Base-by-base conservation (phyloP, 2,113 vertebrate genomes). In the Heliornis fulica region DNA sequence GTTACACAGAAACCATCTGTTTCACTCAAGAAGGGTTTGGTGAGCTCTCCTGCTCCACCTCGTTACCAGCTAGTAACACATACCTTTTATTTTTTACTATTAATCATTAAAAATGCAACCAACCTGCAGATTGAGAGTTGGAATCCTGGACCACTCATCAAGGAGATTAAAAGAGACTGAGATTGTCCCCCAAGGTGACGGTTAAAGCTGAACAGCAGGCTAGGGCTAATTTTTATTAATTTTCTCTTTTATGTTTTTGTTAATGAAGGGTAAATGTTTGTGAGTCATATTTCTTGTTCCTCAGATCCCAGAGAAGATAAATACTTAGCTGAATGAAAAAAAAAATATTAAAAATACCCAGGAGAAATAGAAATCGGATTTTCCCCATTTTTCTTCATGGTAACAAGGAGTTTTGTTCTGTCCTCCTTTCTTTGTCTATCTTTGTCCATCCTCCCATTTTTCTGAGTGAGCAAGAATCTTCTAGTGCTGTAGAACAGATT, bases 221-320 rank as follows among this genome's bases (percentile, higher is more conserved):
- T 89, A 87, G 68, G 79, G 60, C 61, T 96, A 81, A 93, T 94
- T 96, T 94, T 92, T 84, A 74, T 76, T 88, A 82, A 91, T 92
- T 87, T 91, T 96, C 50, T 74, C 46, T 93, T 95, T 97, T 69
- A 63, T 90, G 54, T 77, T 96, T 96, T 95, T 92, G 60, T 96
- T 97, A 96, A 94, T 88, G 51, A 95, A 89, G 15, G 48, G 79
- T 89, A 94, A 95, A 89, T 92, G 26, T 80, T 94, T 95, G 72
- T 80, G 45, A 95, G 66, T 80, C 36, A 8, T 84, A 90, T 95
- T 89, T 96, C 82, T 57, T 92, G 51, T 89, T 96, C 31, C 87
- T 95, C 51, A 89, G 64, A 95, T 69, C 80, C 74, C 61, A 69
- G 69, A 36, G 74, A 87, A 97, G 70, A 91, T 92, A 90, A 76